Conservation (phyloP, 1,140 invertebrate genomes). For the Heliconius eleuchia region DNA sequence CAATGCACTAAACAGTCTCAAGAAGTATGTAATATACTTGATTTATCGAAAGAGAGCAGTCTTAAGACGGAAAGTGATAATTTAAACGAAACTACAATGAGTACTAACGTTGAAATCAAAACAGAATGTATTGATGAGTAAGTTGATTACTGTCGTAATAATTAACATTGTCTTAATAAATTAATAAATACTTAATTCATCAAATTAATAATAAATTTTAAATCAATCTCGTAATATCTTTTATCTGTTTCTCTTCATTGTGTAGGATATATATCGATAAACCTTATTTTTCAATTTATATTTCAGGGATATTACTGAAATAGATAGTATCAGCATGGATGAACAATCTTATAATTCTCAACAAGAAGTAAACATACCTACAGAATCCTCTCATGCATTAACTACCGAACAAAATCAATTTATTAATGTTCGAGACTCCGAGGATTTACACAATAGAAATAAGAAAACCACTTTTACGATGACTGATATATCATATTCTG, state of each 20-base stretch:
- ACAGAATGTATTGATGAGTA: slow-evolving; percentile 72
- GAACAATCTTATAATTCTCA: slow-evolving; percentile 24
- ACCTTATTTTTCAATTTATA: neutral
- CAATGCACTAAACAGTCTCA: slow-evolving; percentile 63
- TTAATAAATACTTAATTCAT: too few relatives aligned
- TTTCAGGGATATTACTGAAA: slow-evolving; percentile 51
- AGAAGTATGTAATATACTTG: slow-evolving; percentile 70
- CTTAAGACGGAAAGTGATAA: slow-evolving; percentile 50
- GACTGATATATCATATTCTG: slow-evolving; percentile 48
- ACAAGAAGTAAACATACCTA: slow-evolving; percentile 36
- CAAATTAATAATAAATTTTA: too few relatives aligned
- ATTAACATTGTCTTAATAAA: neutral
- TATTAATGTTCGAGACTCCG: slow-evolving; percentile 43
- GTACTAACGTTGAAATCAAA: slow-evolving; percentile 69
- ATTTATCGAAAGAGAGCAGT: slow-evolving; percentile 62
- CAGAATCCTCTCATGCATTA: slow-evolving; percentile 53
- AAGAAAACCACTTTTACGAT: slow-evolving; percentile 48
- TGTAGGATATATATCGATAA: too few relatives aligned
- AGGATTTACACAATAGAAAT: slow-evolving; percentile 36
- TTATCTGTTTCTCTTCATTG: too few relatives aligned
- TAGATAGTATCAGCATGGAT: slow-evolving; percentile 44
- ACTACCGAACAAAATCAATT: slow-evolving; percentile 45
- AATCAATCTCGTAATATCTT: too few relatives aligned
- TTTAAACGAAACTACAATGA: slow-evolving; percentile 51
- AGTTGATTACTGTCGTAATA: slow-evolving; percentile 41